Conservation (phyloP, 2,888 invertebrate genomes). For the Augochlorella aurata region DNA sequence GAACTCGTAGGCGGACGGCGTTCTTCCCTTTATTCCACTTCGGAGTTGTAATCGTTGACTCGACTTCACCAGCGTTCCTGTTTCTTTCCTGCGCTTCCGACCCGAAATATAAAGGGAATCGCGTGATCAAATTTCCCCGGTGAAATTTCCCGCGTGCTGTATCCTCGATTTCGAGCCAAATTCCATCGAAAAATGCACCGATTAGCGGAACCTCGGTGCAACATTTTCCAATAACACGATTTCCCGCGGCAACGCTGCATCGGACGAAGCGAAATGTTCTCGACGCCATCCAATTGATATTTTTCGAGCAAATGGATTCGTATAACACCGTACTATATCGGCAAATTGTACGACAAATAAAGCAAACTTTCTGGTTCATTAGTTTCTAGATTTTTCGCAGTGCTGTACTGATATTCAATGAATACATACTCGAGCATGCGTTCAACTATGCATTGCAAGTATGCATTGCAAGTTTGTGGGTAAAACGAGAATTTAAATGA, state of each 20-base stretch:
- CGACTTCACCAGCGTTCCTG: conserved; percentile 22
- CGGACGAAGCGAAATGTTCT: conserved; percentile 1
- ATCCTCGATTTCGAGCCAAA: conserved; percentile 9
- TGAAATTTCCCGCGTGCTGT: conserved; percentile 19
- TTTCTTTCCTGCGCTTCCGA: conserved; percentile 42
- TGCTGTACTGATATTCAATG: background rate
- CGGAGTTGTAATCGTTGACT: conserved; percentile 61
- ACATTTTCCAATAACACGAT: conserved; percentile 10
- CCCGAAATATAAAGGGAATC: conserved; percentile 56
- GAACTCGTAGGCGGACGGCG: conserved; percentile 50
- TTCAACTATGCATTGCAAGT: background rate
- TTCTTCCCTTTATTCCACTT: conserved; percentile 52
- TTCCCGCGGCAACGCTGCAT: conserved; percentile 11
- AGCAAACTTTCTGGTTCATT: background rate
- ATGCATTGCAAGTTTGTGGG: background rate
- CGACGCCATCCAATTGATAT: background rate
- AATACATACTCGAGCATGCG: background rate
- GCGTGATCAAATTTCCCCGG: conserved; percentile 56
- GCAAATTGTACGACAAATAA: background rate
- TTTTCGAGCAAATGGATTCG: background rate
- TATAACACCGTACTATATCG: background rate
- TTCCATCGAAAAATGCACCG: conserved; percentile 19
- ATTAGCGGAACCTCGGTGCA: conserved; percentile 12
- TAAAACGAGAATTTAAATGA: background rate
- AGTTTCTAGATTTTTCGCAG: background rate